Evolutionary conservation across 2,113 vertebrate genomes (phyloP).

Genomic region (Piaya cayana): DNA sequence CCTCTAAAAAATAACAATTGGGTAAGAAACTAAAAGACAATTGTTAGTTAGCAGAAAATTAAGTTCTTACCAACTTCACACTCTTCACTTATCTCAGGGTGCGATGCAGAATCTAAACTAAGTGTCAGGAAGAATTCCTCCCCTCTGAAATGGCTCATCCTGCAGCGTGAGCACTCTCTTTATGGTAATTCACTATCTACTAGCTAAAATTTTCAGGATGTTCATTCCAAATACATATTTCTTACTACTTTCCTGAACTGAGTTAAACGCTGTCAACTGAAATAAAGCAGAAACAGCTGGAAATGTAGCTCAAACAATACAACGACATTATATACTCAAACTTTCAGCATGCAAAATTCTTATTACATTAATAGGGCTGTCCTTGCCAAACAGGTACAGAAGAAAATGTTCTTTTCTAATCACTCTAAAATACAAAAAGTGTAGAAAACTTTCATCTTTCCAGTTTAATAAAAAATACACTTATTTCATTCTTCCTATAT

Average conservation of each 20-base stretch:
- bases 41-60: background rate
- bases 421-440: background rate
- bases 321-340: background rate
- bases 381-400: background rate
- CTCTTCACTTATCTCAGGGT: background rate
- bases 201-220: background rate
- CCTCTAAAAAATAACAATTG: background rate
- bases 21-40: background rate
- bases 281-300: constrained; percentile 55
- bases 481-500: background rate
- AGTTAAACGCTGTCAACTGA: constrained; percentile 24
- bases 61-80: background rate
- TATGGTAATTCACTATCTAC: background rate
- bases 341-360: background rate
- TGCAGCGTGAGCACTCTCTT: constrained; percentile 35
- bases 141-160: background rate
- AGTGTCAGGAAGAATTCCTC: background rate
- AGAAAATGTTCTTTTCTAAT: background rate
- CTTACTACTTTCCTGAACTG: background rate
- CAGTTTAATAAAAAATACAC: background rate
- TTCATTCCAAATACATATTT: constrained; percentile 39
- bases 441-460: background rate
- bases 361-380: background rate
- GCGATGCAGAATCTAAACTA: background rate
- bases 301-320: background rate